Evolutionary conservation across 1,140 invertebrate genomes (phyloP).

Genomic region (Littorina saxatilis): DNA sequence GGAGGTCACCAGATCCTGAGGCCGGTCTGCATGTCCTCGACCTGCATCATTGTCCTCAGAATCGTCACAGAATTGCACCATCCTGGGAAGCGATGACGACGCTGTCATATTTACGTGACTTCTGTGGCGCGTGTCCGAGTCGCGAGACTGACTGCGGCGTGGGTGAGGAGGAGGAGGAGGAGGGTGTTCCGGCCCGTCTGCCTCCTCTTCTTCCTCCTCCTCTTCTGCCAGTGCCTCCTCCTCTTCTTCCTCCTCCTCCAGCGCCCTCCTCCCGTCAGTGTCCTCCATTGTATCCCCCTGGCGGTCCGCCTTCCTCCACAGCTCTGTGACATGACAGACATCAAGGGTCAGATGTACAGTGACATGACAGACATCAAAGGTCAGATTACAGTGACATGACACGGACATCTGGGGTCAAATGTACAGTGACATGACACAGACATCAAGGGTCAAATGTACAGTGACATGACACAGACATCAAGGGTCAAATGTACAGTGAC

Average conservation of each 20-base stretch:
- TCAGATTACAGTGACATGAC: not conserved
- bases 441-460: too few relatives aligned
- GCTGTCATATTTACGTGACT: not conserved
- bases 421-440: too few relatives aligned
- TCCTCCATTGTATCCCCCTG: conserved; percentile 5
- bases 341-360: too few relatives aligned
- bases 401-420: too few relatives aligned
- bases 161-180: not conserved
- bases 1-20: not conserved
- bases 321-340: not conserved
- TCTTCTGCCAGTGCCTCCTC: conserved; percentile 2
- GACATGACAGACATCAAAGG: not conserved
- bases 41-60: not conserved
- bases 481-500: too few relatives aligned
- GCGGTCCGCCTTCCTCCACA: conserved; percentile 27
- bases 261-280: not conserved
- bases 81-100: not conserved
- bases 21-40: not conserved
- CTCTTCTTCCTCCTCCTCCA: conserved; percentile 29
- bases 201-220: conserved; percentile 26
- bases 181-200: not conserved
- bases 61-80: not conserved
- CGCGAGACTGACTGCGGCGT: not conserved
- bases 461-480: too few relatives aligned
- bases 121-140: not conserved